Evolutionary conservation across 2,113 vertebrate species (phyloP).

Genomic region (Gambusia holbrooki): DNA sequence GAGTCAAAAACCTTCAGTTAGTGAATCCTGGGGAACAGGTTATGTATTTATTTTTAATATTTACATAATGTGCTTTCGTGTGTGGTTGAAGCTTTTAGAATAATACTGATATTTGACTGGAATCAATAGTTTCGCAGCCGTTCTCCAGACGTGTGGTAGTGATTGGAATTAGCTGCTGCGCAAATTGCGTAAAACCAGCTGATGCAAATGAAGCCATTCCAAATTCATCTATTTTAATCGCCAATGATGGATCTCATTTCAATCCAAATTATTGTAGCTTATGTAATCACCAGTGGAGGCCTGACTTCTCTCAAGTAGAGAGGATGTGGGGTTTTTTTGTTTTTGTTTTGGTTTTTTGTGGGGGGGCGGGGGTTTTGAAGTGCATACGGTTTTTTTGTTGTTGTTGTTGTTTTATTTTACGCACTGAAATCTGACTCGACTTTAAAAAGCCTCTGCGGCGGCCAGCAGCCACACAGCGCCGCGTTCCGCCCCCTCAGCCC

Average conservation of each 20-base stretch:
- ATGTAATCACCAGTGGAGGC: background rate
- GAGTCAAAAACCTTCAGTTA: too few relatives aligned
- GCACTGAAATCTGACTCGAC: conserved; percentile 54
- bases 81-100: too few relatives aligned
- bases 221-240: background rate
- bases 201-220: background rate
- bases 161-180: background rate
- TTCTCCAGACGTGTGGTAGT: background rate
- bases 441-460: conserved; percentile 52
- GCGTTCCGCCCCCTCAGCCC: background rate
- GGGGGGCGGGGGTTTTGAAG: conserved; percentile 1
- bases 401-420: background rate
- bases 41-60: too few relatives aligned
- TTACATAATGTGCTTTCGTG: too few relatives aligned
- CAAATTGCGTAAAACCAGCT: background rate
- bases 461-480: conserved; percentile 30
- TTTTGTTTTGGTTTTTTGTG: conserved; percentile 9
- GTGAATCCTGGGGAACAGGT: too few relatives aligned
- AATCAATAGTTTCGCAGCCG: background rate
- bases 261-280: background rate
- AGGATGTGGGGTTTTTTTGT: background rate
- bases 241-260: background rate
- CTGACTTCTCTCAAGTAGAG: background rate
- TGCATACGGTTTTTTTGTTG: conserved; percentile 26
- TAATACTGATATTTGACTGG: background rate